These are phyloP conservation scores for Neelides sp. DNA, from an alignment of 1,140 invertebrate genomes.

Conservation along the genomic window DNA sequence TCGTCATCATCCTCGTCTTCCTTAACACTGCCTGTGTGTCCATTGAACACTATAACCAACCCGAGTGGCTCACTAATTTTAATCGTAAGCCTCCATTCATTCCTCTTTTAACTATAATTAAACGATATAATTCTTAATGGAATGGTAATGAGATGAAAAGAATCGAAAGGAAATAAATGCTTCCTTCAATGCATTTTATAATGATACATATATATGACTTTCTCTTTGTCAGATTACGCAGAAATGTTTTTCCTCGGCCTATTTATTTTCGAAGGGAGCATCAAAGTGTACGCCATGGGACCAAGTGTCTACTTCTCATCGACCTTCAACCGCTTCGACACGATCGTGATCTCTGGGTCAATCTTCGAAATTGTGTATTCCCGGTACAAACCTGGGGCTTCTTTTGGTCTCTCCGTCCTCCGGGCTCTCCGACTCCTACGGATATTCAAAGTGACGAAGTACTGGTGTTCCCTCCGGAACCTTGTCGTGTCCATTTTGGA, in stretches of 20 bases:
- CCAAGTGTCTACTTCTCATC: conserved; percentile 46
- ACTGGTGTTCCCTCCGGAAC: conserved; percentile 50
- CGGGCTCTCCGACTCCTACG: conserved; percentile 48
- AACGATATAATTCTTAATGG: conserved; percentile 61
- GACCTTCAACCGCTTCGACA: conserved; percentile 45
- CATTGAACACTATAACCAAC: conserved; percentile 94
- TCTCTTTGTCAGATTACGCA: conserved; percentile 73
- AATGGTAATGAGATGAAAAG: not conserved
- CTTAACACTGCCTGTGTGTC: conserved; percentile 97
- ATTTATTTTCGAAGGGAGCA: conserved; percentile 97
- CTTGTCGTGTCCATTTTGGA: conserved; percentile 49
- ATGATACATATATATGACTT: not conserved
- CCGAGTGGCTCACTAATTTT: conserved; percentile 85
- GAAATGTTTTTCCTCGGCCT: conserved; percentile 96
- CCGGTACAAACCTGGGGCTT: conserved; percentile 41
- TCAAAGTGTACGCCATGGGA: conserved; percentile 98
- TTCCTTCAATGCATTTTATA: not conserved
- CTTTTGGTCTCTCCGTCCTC: conserved; percentile 50
- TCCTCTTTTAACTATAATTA: too few relatives aligned
- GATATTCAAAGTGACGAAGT: conserved; percentile 59
- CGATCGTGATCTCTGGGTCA: conserved; percentile 47
- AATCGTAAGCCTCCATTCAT: too few relatives aligned
- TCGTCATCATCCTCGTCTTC: conserved; percentile 92
- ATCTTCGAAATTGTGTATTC: conserved; percentile 48
- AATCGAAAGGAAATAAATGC: too few relatives aligned